Conservation (phyloP, 2,797 vertebrate genomes). For the Xenentodon cancila region DNA sequence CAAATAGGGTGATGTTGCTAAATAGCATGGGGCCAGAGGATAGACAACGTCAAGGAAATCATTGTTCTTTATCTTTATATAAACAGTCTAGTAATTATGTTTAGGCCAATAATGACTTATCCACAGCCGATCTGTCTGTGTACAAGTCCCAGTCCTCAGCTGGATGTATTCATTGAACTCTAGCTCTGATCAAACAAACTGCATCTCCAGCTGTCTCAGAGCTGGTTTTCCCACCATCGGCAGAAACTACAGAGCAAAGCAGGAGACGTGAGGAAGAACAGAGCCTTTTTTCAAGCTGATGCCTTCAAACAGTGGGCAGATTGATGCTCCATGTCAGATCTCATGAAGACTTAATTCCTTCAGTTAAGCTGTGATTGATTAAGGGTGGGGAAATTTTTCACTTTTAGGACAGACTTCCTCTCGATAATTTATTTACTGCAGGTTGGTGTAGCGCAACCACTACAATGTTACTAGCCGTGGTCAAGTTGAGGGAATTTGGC, state of each 20-base stretch:
- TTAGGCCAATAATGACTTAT: slow-evolving; percentile 35
- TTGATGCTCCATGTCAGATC: slow-evolving; percentile 41
- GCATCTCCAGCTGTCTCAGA: slow-evolving; percentile 61
- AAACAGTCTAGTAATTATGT: slow-evolving; percentile 35
- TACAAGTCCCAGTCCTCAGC: slow-evolving; percentile 34
- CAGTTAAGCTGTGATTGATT: slow-evolving; percentile 34
- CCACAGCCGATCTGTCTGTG: slow-evolving; percentile 29
- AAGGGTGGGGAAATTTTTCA: slow-evolving; percentile 8
- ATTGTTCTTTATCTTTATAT: slow-evolving; percentile 42
- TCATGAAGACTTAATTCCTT: slow-evolving; percentile 53
- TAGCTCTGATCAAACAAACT: slow-evolving; percentile 61
- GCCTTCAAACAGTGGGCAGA: slow-evolving; percentile 14
- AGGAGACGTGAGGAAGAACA: slow-evolving; percentile 46
- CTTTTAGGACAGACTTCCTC: slow-evolving; percentile 11
- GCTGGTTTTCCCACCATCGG: slow-evolving; percentile 58
- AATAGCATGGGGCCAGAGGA: slow-evolving; percentile 24
- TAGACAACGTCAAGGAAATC: slow-evolving; percentile 41
- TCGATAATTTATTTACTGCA: not conserved
- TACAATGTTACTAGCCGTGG: not conserved
- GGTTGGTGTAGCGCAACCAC: too few species aligned
- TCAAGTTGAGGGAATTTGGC: slow-evolving; percentile 50
- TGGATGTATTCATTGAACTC: slow-evolving; percentile 47
- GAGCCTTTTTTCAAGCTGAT: slow-evolving; percentile 48
- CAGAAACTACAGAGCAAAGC: slow-evolving; percentile 49
- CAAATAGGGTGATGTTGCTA: slow-evolving; percentile 40